phyloP scores from a whole-genome alignment of 2,797 vertebrate species.

The Cyprinodon diabolis region DNA sequence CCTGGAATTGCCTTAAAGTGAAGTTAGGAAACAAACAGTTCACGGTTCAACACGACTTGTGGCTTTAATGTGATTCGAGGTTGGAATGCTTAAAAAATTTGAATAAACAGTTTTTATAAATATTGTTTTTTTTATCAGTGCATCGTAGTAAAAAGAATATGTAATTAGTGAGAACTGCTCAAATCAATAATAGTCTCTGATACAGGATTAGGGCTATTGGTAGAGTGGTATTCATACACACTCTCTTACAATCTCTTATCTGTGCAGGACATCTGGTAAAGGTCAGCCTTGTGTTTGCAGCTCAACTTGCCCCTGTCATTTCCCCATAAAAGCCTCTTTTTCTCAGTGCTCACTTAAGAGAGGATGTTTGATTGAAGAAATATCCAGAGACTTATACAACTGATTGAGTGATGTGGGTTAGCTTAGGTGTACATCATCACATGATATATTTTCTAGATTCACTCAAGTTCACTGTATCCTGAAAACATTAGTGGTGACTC shows the following conservation, averaged over 20 bases:
- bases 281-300: conserved; percentile 59
- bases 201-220: conserved; percentile 6
- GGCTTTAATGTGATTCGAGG: not conserved
- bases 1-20: too few species aligned
- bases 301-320: conserved; percentile 45
- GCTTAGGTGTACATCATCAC: not conserved
- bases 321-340: conserved; percentile 36
- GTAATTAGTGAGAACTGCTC: not conserved
- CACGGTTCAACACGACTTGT: too few species aligned
- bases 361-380: conserved; percentile 47
- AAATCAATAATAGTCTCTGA: not conserved
- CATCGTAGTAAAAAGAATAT: not conserved
- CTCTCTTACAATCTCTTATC: conserved; percentile 32
- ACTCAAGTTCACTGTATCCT: conserved; percentile 3
- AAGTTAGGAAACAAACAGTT: too few species aligned
- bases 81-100: not conserved
- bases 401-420: conserved; percentile 4
- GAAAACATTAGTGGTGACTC: conserved; percentile 1
- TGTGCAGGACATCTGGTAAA: conserved; percentile 56
- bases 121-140: not conserved
- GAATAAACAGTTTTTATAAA: not conserved
- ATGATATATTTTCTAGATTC: not conserved
- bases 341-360: conserved; percentile 52
- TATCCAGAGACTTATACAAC: conserved; percentile 26
- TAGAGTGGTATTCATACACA: conserved; percentile 2